A percentile compares a stretch with the other conserved stretches of the same genome.
Conservation (phyloP, 2,797 vertebrate genomes). For the Microchirus variegatus region DNA sequence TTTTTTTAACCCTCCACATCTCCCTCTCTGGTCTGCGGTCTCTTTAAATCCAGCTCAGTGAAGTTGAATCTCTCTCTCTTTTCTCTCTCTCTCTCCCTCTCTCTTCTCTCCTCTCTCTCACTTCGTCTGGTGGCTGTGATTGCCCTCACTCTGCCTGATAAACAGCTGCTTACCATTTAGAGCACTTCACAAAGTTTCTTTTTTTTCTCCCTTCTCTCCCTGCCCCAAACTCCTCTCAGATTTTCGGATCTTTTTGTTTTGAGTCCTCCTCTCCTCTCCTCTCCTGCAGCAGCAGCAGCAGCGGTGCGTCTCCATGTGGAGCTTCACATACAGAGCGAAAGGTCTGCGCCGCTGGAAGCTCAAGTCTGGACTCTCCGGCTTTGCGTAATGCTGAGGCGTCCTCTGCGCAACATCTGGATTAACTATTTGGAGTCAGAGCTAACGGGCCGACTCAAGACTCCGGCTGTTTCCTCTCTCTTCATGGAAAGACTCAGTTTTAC, state of each 20-base stretch:
- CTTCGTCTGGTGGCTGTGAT: constrained; percentile 57
- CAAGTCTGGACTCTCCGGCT: constrained; percentile 45
- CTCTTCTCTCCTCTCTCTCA: not conserved
- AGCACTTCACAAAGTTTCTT: constrained; percentile 45
- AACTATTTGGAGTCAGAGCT: constrained; percentile 74
- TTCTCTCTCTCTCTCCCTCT: not conserved
- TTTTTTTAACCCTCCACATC: constrained; percentile 34
- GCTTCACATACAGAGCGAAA: constrained; percentile 33
- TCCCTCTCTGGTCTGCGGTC: constrained; percentile 68
- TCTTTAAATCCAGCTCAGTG: constrained; percentile 78
- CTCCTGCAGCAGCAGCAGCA: no score
- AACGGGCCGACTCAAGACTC: constrained; percentile 46
- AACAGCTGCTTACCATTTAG: constrained; percentile 75
- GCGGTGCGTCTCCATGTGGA: constrained; percentile 27
- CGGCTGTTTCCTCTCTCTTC: constrained; percentile 34
- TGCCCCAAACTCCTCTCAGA: constrained; percentile 14
- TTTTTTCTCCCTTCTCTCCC: not conserved
- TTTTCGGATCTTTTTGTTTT: not conserved
- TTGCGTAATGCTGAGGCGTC: constrained; percentile 65
- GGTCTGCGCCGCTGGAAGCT: constrained; percentile 50
- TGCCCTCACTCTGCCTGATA: constrained; percentile 64
- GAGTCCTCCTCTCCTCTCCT: no score
- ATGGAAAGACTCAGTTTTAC: constrained; percentile 22
- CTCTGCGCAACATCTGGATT: constrained; percentile 78
- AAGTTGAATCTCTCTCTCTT: constrained; percentile 33